Evolutionary conservation across 2,888 invertebrate genomes (phyloP), one percentile per base, ranked within the genome.

Genomic region (Desoria tigrina): DNA sequence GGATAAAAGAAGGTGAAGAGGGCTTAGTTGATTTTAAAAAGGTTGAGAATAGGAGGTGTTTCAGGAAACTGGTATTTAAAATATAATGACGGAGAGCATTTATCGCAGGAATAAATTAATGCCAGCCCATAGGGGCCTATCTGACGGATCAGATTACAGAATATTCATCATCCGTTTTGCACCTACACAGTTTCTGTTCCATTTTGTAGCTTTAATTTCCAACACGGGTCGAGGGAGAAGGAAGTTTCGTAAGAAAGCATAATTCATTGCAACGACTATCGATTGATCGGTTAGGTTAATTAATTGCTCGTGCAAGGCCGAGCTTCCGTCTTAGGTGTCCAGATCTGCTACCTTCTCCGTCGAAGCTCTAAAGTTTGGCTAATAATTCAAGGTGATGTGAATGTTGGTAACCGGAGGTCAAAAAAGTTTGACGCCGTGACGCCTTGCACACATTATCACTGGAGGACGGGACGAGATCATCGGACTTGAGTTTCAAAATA

Each of bases 141-240:
- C 58, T 58, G 58, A 58, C 27, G 58, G 23, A 42, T 58, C 37
- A 58, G 45, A 58, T 58, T 58, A 58, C 58, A 57, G 56, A 45
- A 57, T 57, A 57, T 57, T 24, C 56, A 57, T 57, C 56, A 57
- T 57, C 37, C 39, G 23, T 39, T 18, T 57, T 57, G 56, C 56
- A 42, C 56, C 56, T 42, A 57, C 56, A 21, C 56, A 42, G 37
- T 57, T 57, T 23, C 32, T 57, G 56, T 42, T 42, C 23, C 28
- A 55, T 6, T 28, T 55, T 55, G 7, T 23, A 14, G 7, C 18
- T 55, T 24, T 23, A 32, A 55, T 55, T n/a, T n/a, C n/a, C n/a
- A n/a, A n/a, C n/a, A n/a, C n/a, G n/a, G n/a, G n/a, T n/a, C n/a
- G n/a, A n/a, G n/a, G n/a, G n/a, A n/a, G n/a, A n/a, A n/a, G n/a